phyloP scores from a whole-genome alignment of 2,113 vertebrate species.

The Saccopteryx bilineata region DNA sequence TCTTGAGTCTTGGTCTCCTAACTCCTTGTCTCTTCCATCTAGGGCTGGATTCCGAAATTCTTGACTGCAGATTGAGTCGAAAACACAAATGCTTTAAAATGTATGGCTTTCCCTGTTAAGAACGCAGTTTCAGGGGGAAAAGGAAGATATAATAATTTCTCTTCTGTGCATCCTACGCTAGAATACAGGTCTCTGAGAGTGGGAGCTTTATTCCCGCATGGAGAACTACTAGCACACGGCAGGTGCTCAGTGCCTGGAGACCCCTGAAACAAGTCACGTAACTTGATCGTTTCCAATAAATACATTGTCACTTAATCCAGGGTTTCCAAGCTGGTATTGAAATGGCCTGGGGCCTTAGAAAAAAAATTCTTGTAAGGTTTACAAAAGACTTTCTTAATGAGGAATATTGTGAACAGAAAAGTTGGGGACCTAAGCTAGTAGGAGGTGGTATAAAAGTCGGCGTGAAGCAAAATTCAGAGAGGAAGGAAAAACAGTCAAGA shows the following conservation, averaged over 20 bases:
- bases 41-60: not conserved
- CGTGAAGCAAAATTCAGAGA: not conserved
- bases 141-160: not conserved
- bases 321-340: not conserved
- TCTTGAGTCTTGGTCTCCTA: not conserved
- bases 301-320: not conserved
- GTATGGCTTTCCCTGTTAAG: not conserved
- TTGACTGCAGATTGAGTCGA: not conserved
- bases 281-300: not conserved
- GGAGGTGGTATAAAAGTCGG: not conserved
- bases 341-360: not conserved
- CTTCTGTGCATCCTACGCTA: not conserved
- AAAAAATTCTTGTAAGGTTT: not conserved
- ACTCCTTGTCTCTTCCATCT: not conserved
- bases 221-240: too few species aligned
- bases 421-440: not conserved
- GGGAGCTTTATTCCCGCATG: fast-evolving
- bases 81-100: not conserved
- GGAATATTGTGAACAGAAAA: not conserved
- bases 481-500: not conserved
- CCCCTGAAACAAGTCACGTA: not conserved
- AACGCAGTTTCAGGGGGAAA: not conserved
- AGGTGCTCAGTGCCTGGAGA: not conserved
- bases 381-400: not conserved
- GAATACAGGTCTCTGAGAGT: not conserved